Evolutionary conservation across 1,140 invertebrate species (phyloP).

Genomic region (Coelopa frigida): DNA sequence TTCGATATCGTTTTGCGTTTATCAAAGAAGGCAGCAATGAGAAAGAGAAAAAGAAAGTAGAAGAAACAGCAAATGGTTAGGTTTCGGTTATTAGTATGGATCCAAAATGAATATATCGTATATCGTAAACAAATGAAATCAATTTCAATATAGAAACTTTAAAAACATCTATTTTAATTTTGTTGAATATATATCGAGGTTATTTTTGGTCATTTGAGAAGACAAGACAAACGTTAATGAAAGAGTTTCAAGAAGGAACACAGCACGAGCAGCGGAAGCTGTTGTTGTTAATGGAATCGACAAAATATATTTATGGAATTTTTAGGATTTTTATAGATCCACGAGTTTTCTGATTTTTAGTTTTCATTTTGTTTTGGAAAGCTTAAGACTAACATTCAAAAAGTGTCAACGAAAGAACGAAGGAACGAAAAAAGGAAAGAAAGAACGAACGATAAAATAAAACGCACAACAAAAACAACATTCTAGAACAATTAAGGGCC

Average conservation of each 20-base stretch:
- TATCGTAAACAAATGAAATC: too few relatives aligned
- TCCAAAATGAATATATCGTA: too few relatives aligned
- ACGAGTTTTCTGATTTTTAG: too few relatives aligned
- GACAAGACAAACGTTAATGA: conserved; percentile 3
- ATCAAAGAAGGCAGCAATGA: conserved; percentile 1
- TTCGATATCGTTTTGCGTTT: too few relatives aligned
- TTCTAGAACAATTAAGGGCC: conserved; percentile 15
- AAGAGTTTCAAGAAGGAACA: conserved; percentile 6
- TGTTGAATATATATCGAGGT: too few relatives aligned
- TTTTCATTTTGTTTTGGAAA: too few relatives aligned
- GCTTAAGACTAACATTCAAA: neutral
- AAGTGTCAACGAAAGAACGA: conserved; percentile 2
- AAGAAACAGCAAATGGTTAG: neutral
- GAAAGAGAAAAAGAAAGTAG: neutral
- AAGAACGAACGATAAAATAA: neutral
- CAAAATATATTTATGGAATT: too few relatives aligned
- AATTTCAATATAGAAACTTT: too few relatives aligned
- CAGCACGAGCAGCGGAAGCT: neutral
- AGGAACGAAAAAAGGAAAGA: neutral
- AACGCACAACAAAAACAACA: conserved; percentile 2
- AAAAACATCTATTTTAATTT: neutral
- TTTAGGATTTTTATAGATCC: neutral
- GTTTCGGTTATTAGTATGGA: too few relatives aligned
- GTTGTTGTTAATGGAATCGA: neutral
- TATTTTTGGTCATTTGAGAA: neutral